Evolutionary conservation across 2,113 vertebrate species (phyloP).

Genomic region (Perca flavescens): DNA sequence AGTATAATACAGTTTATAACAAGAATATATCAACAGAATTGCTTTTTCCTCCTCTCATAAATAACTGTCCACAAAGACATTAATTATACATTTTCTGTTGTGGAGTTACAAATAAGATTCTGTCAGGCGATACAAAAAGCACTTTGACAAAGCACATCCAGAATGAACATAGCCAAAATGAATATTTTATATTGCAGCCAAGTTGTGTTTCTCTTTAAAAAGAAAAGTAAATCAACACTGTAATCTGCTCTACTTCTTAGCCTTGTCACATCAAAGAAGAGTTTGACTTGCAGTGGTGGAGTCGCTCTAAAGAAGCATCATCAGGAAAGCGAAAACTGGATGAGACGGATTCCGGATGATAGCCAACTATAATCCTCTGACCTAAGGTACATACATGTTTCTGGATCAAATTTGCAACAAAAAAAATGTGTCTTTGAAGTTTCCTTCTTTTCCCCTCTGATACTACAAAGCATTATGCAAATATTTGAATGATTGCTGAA

Average conservation of each 20-base stretch:
- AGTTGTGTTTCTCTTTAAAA: not conserved
- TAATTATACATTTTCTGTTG: conserved; percentile 14
- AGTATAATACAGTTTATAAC: no score
- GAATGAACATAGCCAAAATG: not conserved
- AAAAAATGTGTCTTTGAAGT: not conserved
- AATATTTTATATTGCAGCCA: conserved; percentile 29
- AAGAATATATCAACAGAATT: not conserved
- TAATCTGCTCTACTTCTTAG: conserved; percentile 61
- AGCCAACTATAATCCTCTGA: not conserved
- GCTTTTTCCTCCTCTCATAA: not conserved
- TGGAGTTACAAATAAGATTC: not conserved
- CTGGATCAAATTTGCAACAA: not conserved
- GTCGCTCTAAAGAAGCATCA: conserved; percentile 31
- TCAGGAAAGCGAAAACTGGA: conserved; percentile 75
- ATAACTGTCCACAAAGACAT: not conserved
- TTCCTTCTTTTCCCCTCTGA: not conserved
- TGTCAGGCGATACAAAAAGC: not conserved
- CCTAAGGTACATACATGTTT: conserved; percentile 36
- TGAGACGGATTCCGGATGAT: conserved; percentile 46
- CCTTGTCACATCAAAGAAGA: conserved; percentile 75
- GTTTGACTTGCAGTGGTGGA: conserved; percentile 78
- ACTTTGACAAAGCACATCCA: not conserved
- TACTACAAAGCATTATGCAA: not conserved
- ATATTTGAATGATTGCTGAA: not conserved
- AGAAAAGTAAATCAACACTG: conserved; percentile 2